Evolutionary conservation across 2,797 vertebrate species (phyloP).

Genomic region (Hydrocynus forskahlii): DNA sequence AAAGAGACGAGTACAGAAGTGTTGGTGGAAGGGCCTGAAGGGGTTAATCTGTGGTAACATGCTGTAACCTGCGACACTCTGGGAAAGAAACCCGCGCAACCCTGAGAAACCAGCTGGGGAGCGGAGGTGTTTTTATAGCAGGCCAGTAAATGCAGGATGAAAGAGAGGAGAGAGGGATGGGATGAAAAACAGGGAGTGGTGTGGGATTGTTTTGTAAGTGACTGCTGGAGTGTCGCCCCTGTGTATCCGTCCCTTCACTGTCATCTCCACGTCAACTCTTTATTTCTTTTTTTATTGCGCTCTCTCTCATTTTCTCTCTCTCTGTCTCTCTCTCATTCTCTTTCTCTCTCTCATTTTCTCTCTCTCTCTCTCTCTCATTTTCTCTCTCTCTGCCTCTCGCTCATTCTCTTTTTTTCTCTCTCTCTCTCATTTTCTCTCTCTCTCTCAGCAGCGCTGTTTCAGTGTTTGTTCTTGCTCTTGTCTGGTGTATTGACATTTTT

Average conservation of each 20-base stretch:
- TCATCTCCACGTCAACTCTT: neutral
- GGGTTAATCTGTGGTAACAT: constrained; percentile 19
- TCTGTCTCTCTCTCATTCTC: neutral
- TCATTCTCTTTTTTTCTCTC: neutral
- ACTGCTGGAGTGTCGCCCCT: constrained; percentile 16
- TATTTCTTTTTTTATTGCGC: neutral
- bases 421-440: neutral
- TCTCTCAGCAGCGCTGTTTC: constrained; percentile 28
- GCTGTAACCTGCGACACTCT: constrained; percentile 3
- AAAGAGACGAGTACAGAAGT: neutral
- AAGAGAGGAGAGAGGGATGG: constrained; percentile 29
- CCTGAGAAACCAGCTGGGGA: neutral
- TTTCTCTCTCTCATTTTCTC: neutral
- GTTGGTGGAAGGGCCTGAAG: neutral
- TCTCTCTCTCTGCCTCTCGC: neutral
- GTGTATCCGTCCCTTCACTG: neutral
- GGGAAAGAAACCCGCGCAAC: neutral
- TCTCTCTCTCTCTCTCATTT: neutral
- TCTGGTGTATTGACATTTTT: constrained; percentile 42
- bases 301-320: neutral
- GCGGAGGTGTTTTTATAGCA: constrained; percentile 12
- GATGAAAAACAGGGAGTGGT: constrained; percentile 34
- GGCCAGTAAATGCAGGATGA: constrained; percentile 12
- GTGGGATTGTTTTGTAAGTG: constrained; percentile 17
- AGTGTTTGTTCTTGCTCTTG: constrained; percentile 36